These are phyloP conservation scores for Ceriagrion tenellum DNA, from an alignment of 2,888 invertebrate genomes.

Conservation along the genomic window DNA sequence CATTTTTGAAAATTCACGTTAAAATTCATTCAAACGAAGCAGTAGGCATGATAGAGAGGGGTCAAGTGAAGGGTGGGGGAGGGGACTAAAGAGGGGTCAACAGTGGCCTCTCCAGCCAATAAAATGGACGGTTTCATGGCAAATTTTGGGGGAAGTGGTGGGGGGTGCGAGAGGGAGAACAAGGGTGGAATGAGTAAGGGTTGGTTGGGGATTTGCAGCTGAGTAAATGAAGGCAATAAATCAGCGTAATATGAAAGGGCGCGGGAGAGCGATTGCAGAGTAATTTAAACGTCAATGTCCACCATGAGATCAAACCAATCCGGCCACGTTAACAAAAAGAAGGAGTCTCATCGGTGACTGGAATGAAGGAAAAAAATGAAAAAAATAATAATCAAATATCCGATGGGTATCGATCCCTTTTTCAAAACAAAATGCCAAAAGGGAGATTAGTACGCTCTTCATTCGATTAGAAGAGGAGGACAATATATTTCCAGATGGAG, in stretches of 20 bases:
- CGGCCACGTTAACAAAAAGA: not conserved
- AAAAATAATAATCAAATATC: too few species aligned
- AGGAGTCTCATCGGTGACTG: not conserved
- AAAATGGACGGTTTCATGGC: not conserved
- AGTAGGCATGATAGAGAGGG: not conserved
- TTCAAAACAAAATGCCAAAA: not conserved
- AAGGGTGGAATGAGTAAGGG: not conserved
- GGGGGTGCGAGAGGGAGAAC: too few species aligned
- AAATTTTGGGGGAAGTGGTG: not conserved
- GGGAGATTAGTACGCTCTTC: not conserved
- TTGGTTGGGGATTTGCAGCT: not conserved
- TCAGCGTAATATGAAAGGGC: conserved; percentile 9
- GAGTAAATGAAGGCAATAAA: conserved; percentile 27
- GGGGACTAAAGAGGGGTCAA: not conserved
- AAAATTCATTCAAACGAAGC: not conserved
- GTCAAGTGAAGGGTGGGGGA: not conserved
- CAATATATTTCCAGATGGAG: not conserved
- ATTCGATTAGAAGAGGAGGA: not conserved
- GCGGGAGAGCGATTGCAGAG: not conserved
- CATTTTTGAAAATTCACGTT: not conserved
- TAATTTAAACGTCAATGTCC: conserved; percentile 25
- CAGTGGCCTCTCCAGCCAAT: not conserved
- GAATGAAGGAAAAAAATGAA: not conserved
- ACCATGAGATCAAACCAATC: not conserved
- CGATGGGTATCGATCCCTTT: not conserved